A percentile compares a stretch with the other conserved stretches of the same genome.
phyloP scores from a whole-genome alignment of 2,113 vertebrate species.

The Tragelaphus strepsiceros region DNA sequence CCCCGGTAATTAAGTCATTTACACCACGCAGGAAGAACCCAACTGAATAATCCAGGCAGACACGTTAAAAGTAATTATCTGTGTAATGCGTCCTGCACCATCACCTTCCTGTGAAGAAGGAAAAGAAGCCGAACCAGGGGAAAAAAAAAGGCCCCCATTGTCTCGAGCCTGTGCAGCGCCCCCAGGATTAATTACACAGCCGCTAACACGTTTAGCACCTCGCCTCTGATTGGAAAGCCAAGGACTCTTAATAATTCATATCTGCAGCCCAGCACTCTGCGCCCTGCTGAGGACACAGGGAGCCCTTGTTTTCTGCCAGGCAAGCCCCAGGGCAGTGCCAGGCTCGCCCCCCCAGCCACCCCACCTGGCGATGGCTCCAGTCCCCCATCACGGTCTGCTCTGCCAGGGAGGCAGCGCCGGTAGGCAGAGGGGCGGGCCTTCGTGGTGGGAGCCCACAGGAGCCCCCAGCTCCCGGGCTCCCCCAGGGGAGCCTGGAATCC shows the following conservation, averaged over 20 bases:
- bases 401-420: neutral
- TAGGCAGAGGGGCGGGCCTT: neutral
- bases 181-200: slow-evolving; percentile 59
- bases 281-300: neutral
- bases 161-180: slow-evolving; percentile 23
- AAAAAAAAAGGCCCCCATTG: slow-evolving; percentile 39
- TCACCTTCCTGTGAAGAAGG: slow-evolving; percentile 34
- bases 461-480: neutral
- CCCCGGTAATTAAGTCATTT: slow-evolving; percentile 58
- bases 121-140: neutral
- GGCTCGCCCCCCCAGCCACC: neutral
- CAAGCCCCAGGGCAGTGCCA: neutral
- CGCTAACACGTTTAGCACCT: slow-evolving; percentile 38
- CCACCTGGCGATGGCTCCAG: neutral
- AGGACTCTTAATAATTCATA: slow-evolving; percentile 57
- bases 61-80: slow-evolving; percentile 63
- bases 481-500: neutral
- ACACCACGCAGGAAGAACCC: slow-evolving; percentile 35
- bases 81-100: slow-evolving; percentile 41
- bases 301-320: neutral
- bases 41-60: slow-evolving; percentile 57
- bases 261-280: neutral
- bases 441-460: neutral
- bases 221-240: slow-evolving; percentile 34
- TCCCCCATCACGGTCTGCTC: neutral